Conservation (phyloP, 2,113 vertebrate species). For the Pycnonotus jocosus region DNA sequence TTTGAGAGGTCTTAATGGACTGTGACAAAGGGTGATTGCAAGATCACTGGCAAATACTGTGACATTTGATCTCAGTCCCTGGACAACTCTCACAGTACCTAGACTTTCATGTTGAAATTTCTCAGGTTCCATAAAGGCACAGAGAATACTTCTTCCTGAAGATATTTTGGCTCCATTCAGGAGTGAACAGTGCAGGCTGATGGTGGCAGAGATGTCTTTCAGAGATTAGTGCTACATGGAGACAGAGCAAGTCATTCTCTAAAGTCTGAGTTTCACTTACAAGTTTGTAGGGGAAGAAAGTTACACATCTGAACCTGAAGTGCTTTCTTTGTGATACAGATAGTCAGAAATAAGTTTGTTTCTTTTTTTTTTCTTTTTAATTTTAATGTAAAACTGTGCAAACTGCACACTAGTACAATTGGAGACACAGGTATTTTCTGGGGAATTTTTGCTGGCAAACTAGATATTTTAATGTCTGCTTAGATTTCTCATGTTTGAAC, state of each 20-base stretch:
- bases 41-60: not conserved
- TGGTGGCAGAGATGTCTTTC: not conserved
- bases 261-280: not conserved
- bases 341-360: not conserved
- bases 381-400: not conserved
- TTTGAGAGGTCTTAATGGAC: not conserved
- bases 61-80: not conserved
- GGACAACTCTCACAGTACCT: not conserved
- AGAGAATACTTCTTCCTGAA: not conserved
- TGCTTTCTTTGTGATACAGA: not conserved
- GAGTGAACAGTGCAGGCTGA: not conserved
- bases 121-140: not conserved
- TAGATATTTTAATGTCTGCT: not conserved
- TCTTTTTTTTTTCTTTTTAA: not conserved
- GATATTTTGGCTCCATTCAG: not conserved
- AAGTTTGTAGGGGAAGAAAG: not conserved
- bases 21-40: not conserved
- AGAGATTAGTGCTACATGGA: not conserved
- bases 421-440: not conserved
- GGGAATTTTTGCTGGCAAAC: not conserved
- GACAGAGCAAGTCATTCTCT: not conserved
- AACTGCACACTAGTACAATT: not conserved
- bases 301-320: not conserved
- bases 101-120: not conserved
- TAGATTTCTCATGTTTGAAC: not conserved